Evolutionary conservation across 2,113 vertebrate species (phyloP).

Genomic region (Pelecanus crispus): DNA sequence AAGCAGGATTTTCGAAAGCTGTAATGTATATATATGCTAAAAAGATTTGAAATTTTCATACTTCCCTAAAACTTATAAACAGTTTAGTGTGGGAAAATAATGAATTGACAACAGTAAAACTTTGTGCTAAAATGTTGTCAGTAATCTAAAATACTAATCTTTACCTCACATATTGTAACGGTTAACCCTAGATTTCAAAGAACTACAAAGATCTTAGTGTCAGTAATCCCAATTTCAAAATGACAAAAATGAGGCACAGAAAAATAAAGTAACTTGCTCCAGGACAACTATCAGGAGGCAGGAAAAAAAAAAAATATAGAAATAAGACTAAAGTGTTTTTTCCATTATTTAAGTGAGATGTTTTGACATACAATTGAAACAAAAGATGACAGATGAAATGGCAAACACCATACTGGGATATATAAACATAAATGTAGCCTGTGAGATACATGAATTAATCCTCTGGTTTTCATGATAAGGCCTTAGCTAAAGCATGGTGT

Average conservation of each 20-base stretch:
- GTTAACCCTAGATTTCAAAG: neutral
- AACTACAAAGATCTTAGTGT: neutral
- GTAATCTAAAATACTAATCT: neutral
- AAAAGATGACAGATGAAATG: neutral
- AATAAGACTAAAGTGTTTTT: neutral
- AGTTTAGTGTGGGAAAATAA: neutral
- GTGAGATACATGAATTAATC: neutral
- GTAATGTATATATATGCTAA: fast-evolving
- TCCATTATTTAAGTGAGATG: neutral
- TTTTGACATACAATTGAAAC: neutral
- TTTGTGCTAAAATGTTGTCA: neutral
- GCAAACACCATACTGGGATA: neutral
- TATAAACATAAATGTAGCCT: neutral
- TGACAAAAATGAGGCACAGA: neutral
- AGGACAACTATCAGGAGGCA: neutral
- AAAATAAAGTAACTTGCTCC: neutral
- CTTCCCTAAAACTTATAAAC: neutral
- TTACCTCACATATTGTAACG: fast-evolving
- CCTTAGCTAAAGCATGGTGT: neutral
- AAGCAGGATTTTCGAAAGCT: neutral
- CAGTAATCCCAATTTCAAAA: neutral
- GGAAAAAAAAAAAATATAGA: neutral
- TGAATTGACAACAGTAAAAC: neutral
- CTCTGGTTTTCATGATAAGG: neutral
- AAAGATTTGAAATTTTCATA: neutral